These are phyloP conservation scores for Rhagophthalmus giganteus DNA, from an alignment of 2,888 invertebrate genomes.

Conservation along the genomic window DNA sequence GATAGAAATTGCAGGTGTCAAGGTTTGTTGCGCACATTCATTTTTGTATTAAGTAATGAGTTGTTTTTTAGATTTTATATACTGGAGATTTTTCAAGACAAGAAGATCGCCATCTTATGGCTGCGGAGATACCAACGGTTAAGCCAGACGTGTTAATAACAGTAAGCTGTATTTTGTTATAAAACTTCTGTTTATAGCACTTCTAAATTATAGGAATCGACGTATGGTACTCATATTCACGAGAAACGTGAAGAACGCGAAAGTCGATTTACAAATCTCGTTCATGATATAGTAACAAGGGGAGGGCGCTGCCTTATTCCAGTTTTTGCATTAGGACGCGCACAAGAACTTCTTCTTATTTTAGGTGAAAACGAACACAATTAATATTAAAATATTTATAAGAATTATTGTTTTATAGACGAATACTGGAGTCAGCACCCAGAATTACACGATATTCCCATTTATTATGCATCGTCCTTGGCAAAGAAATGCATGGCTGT, in stretches of 20 bases:
- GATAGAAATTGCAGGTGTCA: conserved; percentile 99
- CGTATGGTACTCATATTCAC: conserved; percentile 98
- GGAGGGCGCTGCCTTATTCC: conserved; percentile 99
- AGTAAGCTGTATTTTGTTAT: conserved; percentile 55
- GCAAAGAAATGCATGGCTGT: conserved; percentile 99
- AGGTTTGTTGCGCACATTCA: conserved; percentile 59
- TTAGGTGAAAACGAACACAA: conserved; percentile 58
- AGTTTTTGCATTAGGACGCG: conserved; percentile 96
- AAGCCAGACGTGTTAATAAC: conserved; percentile 97
- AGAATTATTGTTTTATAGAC: conserved; percentile 72
- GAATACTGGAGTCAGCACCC: conserved; percentile 98
- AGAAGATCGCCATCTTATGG: conserved; percentile 98
- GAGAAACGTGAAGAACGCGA: conserved; percentile 98
- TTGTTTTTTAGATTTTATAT: conserved; percentile 70
- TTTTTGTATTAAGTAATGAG: not conserved
- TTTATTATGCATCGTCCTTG: conserved; percentile 98
- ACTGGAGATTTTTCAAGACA: conserved; percentile 99
- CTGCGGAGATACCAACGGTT: conserved; percentile 96
- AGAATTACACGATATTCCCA: conserved; percentile 96
- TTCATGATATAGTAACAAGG: conserved; percentile 93
- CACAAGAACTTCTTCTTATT: conserved; percentile 93
- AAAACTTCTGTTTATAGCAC: conserved; percentile 4
- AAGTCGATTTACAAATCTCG: conserved; percentile 86
- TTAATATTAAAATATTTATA: too few relatives aligned
- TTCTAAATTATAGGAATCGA: conserved; percentile 74